Evolutionary conservation across 1,140 invertebrate genomes (phyloP).

Genomic region (Zaprionus gabonicus): DNA sequence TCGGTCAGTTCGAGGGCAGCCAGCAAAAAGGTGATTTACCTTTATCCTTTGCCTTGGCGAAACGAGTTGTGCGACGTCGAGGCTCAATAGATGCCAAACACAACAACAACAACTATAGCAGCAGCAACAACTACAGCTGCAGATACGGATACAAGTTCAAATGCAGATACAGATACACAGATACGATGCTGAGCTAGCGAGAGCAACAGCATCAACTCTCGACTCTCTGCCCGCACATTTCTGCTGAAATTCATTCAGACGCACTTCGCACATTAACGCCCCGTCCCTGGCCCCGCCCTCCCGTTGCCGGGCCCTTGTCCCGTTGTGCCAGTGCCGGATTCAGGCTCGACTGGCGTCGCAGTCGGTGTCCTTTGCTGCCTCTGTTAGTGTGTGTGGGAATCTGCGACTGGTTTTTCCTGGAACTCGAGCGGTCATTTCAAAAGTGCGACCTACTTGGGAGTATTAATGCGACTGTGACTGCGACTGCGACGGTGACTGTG

Average conservation of each 20-base stretch:
- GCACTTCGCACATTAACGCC: constrained; percentile 82
- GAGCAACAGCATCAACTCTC: constrained; percentile 6
- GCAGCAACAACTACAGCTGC: constrained; percentile 16
- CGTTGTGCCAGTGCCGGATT: constrained; percentile 7
- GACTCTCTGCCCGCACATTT: constrained; percentile 44
- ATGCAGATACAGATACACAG: constrained; percentile 18
- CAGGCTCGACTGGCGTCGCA: not conserved
- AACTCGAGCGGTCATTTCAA: constrained; percentile 74
- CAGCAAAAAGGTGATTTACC: constrained; percentile 61
- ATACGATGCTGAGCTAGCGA: not conserved
- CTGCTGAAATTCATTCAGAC: constrained; percentile 77
- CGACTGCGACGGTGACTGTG: too few species aligned
- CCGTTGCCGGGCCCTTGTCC: not conserved
- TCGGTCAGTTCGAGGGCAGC: constrained; percentile 55
- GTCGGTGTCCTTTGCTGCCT: constrained; percentile 48
- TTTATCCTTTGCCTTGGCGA: constrained; percentile 52
- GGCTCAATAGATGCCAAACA: constrained; percentile 6
- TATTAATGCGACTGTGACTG: constrained; percentile 43
- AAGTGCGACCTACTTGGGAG: constrained; percentile 58
- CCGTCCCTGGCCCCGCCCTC: not conserved
- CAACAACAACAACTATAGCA: constrained; percentile 5
- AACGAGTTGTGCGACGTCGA: constrained; percentile 36
- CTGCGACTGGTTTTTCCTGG: constrained; percentile 46
- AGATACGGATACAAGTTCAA: constrained; percentile 25
- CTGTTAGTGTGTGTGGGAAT: constrained; percentile 2